phyloP scores from a whole-genome alignment of 2,888 invertebrate genomes.

The Drosophila mimica region DNA sequence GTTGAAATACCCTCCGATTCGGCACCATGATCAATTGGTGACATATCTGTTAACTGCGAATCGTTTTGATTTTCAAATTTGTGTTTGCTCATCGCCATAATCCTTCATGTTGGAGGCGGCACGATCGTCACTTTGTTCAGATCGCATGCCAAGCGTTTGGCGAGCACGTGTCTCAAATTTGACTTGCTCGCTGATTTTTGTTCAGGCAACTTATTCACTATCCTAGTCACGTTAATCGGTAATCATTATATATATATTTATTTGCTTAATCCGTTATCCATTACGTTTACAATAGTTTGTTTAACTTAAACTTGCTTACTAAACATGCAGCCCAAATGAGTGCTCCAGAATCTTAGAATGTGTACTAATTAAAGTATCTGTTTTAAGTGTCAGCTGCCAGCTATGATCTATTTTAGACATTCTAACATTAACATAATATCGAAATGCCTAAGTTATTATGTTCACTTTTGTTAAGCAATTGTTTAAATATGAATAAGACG shows the following conservation, averaged over 20 bases:
- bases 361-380: neutral
- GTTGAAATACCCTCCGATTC: constrained; percentile 40
- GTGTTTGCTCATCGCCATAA: constrained; percentile 66
- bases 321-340: neutral
- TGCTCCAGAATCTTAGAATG: neutral
- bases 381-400: neutral
- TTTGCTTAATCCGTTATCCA: too few species aligned
- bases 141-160: constrained; percentile 43
- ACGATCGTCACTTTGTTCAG: constrained; percentile 33
- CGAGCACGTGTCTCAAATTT: constrained; percentile 43
- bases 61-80: constrained; percentile 34
- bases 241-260: neutral
- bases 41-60: constrained; percentile 45
- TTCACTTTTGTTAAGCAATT: neutral
- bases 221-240: neutral
- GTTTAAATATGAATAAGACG: neutral
- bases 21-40: constrained; percentile 54
- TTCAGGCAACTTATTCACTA: neutral
- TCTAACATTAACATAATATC: too few species aligned
- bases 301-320: neutral
- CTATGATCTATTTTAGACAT: too few species aligned
- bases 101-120: constrained; percentile 43
- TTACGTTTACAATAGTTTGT: neutral
- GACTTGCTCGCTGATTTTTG: neutral
- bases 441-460: too few species aligned